phyloP scores from a whole-genome alignment of 2,113 vertebrate genomes.

The Lasiurus cinereus region DNA sequence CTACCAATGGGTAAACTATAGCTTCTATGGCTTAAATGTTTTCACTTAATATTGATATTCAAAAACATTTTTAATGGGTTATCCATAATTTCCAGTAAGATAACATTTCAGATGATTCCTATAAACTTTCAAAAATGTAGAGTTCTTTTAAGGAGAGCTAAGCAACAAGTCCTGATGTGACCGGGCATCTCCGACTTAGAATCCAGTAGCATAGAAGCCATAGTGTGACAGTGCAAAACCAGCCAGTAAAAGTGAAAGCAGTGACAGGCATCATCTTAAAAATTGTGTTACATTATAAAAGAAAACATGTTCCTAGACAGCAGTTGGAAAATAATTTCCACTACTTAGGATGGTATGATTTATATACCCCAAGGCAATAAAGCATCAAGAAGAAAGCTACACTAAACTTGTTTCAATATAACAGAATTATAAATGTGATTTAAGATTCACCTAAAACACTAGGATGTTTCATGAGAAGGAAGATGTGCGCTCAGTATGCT shows the following conservation, averaged over 20 bases:
- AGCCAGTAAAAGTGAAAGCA: not conserved
- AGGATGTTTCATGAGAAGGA: not conserved
- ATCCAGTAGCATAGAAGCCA: not conserved
- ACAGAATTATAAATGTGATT: slow-evolving; percentile 53
- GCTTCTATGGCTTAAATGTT: not conserved
- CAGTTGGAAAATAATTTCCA: slow-evolving; percentile 55
- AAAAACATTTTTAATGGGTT: not conserved
- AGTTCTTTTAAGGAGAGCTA: not conserved
- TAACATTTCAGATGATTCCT: not conserved
- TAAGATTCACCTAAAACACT: slow-evolving; percentile 29
- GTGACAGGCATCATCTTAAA: not conserved
- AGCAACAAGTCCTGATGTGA: not conserved
- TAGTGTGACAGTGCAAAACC: not conserved
- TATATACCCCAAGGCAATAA: slow-evolving; percentile 7
- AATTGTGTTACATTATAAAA: slow-evolving; percentile 60
- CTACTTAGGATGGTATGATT: slow-evolving; percentile 34
- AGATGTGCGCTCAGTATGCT: not conserved
- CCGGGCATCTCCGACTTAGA: not conserved
- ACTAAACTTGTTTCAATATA: slow-evolving; percentile 27
- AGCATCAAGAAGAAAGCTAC: not conserved
- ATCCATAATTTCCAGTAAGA: not conserved
- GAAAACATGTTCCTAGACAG: slow-evolving; percentile 50
- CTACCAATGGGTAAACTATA: not conserved
- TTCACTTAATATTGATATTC: not conserved
- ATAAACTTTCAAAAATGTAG: not conserved